phyloP scores from a whole-genome alignment of 2,113 vertebrate genomes.

The Acrocephalus kingi region DNA sequence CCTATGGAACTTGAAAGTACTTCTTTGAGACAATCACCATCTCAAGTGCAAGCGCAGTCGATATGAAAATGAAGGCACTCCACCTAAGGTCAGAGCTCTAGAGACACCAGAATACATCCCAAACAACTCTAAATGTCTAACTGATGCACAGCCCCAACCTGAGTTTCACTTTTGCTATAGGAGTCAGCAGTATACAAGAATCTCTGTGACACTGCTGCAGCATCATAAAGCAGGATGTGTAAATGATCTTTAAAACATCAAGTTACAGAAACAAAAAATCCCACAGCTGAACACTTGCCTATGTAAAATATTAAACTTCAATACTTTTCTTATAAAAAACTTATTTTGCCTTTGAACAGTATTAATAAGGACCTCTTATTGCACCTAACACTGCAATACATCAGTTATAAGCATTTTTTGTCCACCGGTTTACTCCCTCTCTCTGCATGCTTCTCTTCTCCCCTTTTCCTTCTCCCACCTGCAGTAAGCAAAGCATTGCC shows the following conservation, averaged over 20 bases:
- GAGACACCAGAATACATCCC: neutral
- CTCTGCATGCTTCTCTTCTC: neutral
- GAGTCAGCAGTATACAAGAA: neutral
- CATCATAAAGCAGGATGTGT: neutral
- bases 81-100: neutral
- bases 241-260: neutral
- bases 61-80: neutral
- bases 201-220: neutral
- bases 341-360: neutral
- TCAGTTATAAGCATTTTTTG: neutral
- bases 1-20: neutral
- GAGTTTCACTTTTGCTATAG: neutral
- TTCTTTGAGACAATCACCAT: neutral
- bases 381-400: neutral
- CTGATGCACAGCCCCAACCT: neutral
- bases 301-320: neutral
- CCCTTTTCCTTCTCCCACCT: neutral
- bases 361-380: neutral
- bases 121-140: neutral
- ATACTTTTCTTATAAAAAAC: neutral
- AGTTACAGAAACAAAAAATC: neutral
- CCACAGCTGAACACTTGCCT: neutral
- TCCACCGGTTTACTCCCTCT: neutral
- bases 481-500: neutral
- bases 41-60: neutral